phyloP scores from a whole-genome alignment of 2,888 invertebrate genomes.

The Tenthredo scrophulariae region DNA sequence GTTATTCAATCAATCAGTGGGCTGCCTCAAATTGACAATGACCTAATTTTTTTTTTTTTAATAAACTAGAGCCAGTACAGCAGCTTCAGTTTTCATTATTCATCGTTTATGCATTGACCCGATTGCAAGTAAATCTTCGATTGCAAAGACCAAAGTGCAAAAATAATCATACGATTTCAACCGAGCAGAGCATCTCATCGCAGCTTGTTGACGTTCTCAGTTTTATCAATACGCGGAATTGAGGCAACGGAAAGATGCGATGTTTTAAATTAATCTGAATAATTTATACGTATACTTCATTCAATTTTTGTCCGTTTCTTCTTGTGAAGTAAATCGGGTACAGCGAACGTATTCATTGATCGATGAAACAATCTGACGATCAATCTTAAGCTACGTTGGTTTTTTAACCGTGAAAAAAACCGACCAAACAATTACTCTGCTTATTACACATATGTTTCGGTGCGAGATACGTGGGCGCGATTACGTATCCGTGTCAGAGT shows the following conservation, averaged over 20 bases:
- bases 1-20: too few relatives aligned
- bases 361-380: background rate
- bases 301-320: background rate
- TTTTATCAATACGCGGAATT: background rate
- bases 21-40: too few relatives aligned
- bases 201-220: background rate
- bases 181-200: background rate
- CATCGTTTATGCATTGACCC: slow-evolving; percentile 15
- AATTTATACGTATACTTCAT: background rate
- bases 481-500: slow-evolving; percentile 7
- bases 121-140: background rate
- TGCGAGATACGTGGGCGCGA: background rate
- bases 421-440: background rate
- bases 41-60: background rate
- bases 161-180: slow-evolving; percentile 25
- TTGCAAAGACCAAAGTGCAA: slow-evolving; percentile 26
- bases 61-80: background rate
- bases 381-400: background rate
- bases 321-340: background rate
- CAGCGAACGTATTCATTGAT: background rate
- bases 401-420: background rate
- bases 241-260: background rate
- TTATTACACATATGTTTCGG: background rate
- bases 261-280: background rate
- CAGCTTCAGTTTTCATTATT: background rate